Evolutionary conservation across 2,797 vertebrate genomes (phyloP), one percentile per base, ranked within the genome.

Genomic region (Capromys pilorides): DNA sequence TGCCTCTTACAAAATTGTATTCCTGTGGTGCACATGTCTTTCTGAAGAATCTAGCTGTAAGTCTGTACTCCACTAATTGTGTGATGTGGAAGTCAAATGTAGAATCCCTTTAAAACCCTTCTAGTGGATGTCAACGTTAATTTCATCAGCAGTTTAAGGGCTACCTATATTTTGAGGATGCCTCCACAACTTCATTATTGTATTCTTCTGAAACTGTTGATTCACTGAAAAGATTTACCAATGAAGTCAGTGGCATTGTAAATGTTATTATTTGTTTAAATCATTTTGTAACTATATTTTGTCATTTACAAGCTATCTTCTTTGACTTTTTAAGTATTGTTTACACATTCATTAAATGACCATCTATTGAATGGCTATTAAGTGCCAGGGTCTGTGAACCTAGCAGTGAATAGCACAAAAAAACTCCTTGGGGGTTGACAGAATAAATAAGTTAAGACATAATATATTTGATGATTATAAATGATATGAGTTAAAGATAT

Each of bases 251-350:
- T 59, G 81, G n/a, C 12, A 67, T 64, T 10, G 11, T 92, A 36
- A 61, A 71, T 75, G 87, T 83, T 83, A n/a, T 90, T 86, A 88
- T 87, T 93, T 93, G 19, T 31, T 93, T 51, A 82, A 89, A 80
- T 83, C 16, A 6, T 59, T 92, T 69, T 73, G 39, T 11, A 18
- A 33, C 18, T 85, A 1, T 36, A n/a, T 90, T 93, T 82, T 86
- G 31, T 88, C 36, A 92, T 41, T 66, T 82, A 54, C 49, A 61
- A 86, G 18, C 8, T 85, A 75, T 59, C 22, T 87, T 94, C 28
- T 94, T 77, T 66, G 28, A 79, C 8, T 22, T 86, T 81, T 79
- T 91, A 71, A 91, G 24, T 5, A 64, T 41, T 77, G 49, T 57
- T 87, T 5, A 62, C 41, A 14, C 14, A 49, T 79, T 75, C n/a